Percentiles rank a stretch among this genome's conserved stretches.
Evolutionary conservation across 2,888 invertebrate species (phyloP).

Genomic region (Atrina japonica): DNA sequence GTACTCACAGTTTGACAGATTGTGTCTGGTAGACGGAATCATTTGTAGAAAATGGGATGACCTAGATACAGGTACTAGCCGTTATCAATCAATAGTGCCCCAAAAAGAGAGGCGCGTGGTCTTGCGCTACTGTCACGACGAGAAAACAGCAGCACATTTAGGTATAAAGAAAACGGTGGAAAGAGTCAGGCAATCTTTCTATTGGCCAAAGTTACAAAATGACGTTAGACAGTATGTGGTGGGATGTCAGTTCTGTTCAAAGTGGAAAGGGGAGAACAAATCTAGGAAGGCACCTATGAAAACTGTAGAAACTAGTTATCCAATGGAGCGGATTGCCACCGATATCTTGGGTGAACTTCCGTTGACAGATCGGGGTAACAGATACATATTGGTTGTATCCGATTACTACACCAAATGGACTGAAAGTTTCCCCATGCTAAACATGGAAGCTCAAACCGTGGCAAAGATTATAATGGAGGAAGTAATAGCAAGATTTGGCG

Average conservation of each 20-base stretch:
- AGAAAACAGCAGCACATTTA: conserved; percentile 3
- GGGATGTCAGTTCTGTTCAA: conserved; percentile 20
- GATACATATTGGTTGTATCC: conserved; percentile 16
- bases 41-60: conserved; percentile 8
- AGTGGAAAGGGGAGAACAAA: conserved; percentile 7
- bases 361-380: conserved; percentile 13
- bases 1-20: conserved; percentile 7
- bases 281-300: conserved; percentile 13
- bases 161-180: conserved; percentile 4
- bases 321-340: conserved; percentile 18
- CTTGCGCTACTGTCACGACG: conserved; percentile 11
- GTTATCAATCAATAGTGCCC: conserved; percentile 10
- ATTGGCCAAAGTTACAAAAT: conserved; percentile 20
- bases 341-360: conserved; percentile 18
- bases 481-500: conserved; percentile 21
- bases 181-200: conserved; percentile 1
- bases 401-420: conserved; percentile 27
- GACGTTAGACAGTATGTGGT: conserved; percentile 12
- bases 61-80: not conserved
- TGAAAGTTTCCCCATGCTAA: conserved; percentile 6
- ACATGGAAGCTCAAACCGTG: too few species aligned
- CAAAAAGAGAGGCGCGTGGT: not conserved
- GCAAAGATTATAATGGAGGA: conserved; percentile 23
- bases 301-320: not conserved
- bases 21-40: conserved; percentile 10